These are phyloP conservation scores for Cryptotermes secundus DNA, from an alignment of 1,140 invertebrate genomes.

Conservation along the genomic window DNA sequence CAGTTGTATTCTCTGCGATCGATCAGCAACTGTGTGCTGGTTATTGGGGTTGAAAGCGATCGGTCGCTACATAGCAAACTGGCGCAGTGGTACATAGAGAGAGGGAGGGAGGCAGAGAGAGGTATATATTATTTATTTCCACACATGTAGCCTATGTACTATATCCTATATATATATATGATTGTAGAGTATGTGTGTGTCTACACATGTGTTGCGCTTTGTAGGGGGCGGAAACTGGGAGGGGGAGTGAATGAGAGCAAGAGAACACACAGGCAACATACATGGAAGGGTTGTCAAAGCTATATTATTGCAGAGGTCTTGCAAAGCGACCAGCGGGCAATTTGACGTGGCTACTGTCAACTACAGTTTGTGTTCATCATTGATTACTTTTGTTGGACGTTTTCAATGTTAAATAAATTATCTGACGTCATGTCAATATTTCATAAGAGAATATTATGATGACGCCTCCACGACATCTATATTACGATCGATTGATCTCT, in stretches of 20 bases:
- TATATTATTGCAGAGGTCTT: conserved; percentile 14
- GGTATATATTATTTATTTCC: conserved; percentile 1
- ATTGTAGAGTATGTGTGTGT: background rate
- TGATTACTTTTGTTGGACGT: background rate
- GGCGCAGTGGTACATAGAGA: background rate
- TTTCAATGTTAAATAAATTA: background rate
- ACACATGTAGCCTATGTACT: background rate
- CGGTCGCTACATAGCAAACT: background rate
- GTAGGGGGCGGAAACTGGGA: background rate
- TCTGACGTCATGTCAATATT: background rate
- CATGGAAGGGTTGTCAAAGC: background rate
- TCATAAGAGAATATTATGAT: background rate
- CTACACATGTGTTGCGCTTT: conserved; percentile 4
- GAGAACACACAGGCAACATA: background rate
- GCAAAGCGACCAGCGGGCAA: conserved; percentile 16
- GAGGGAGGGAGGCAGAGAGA: background rate
- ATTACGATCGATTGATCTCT: background rate
- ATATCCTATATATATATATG: background rate
- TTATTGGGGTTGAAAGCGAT: background rate
- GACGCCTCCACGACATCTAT: background rate
- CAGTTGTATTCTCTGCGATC: background rate
- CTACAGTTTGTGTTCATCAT: background rate
- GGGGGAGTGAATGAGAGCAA: background rate
- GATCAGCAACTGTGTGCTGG: background rate
- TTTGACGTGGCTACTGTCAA: conserved; percentile 14